phyloP scores from a whole-genome alignment of 2,888 invertebrate species.

The Crossocerus cetratus region DNA sequence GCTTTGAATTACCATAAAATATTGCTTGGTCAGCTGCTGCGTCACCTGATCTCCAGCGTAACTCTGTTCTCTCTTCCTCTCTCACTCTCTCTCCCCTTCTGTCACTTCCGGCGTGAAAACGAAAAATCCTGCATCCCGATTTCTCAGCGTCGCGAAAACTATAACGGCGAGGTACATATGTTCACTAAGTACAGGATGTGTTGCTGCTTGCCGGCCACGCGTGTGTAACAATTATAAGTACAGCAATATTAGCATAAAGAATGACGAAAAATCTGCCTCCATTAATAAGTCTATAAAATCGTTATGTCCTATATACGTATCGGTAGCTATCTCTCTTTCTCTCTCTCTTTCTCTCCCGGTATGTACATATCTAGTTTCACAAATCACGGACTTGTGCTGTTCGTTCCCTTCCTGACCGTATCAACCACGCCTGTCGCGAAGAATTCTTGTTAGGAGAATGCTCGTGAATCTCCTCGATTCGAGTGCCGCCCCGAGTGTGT shows the following conservation, averaged over 20 bases:
- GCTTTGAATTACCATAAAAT: neutral
- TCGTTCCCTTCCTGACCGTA: too few relatives aligned
- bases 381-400: too few relatives aligned
- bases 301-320: constrained; percentile 26
- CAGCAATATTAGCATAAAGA: constrained; percentile 10
- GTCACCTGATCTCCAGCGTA: neutral
- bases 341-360: neutral
- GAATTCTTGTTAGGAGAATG: too few relatives aligned
- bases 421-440: too few relatives aligned
- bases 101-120: constrained; percentile 5
- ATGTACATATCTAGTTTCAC: too few relatives aligned
- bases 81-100: neutral
- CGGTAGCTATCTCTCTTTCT: constrained; percentile 21
- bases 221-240: constrained; percentile 31
- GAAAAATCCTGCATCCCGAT: constrained; percentile 15
- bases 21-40: neutral
- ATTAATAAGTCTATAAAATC: constrained; percentile 16
- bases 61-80: neutral
- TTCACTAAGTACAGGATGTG: constrained; percentile 56
- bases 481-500: neutral
- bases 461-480: too few relatives aligned
- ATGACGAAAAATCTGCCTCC: constrained; percentile 11
- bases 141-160: constrained; percentile 8
- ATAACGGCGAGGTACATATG: constrained; percentile 41
- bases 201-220: constrained; percentile 17